Percentiles rank a stretch among this genome's conserved stretches.
These are phyloP conservation scores for Formica selysi DNA, from an alignment of 1,140 invertebrate genomes.

Conservation along the genomic window DNA sequence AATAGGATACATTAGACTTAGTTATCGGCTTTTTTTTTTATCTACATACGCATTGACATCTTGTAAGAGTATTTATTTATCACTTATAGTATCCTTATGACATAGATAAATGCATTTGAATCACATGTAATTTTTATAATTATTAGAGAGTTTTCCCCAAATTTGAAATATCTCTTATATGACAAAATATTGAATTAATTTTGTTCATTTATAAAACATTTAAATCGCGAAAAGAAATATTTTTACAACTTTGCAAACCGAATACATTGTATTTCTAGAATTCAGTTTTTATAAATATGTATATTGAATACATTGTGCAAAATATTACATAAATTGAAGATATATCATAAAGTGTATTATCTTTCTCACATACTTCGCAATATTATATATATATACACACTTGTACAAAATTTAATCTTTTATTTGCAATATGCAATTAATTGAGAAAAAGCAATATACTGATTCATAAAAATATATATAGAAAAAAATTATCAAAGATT, in stretches of 20 bases:
- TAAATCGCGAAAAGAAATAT: slow-evolving; percentile 26
- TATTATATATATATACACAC: neutral
- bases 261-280: slow-evolving; percentile 52
- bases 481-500: slow-evolving; percentile 25
- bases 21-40: slow-evolving; percentile 52
- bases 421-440: neutral
- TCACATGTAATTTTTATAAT: slow-evolving; percentile 59
- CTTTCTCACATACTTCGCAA: slow-evolving; percentile 14
- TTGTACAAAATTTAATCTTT: slow-evolving; percentile 7
- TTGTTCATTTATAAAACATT: slow-evolving; percentile 21
- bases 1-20: slow-evolving; percentile 49
- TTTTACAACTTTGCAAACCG: slow-evolving; percentile 44
- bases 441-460: slow-evolving; percentile 20
- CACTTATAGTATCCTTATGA: slow-evolving; percentile 65
- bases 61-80: slow-evolving; percentile 71
- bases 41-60: slow-evolving; percentile 54
- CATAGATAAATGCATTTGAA: slow-evolving; percentile 67
- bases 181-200: slow-evolving; percentile 15
- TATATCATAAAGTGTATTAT: slow-evolving; percentile 35
- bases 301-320: slow-evolving; percentile 35
- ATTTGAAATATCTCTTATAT: neutral
- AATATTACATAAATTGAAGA: slow-evolving; percentile 18
- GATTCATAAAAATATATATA: slow-evolving; percentile 9
- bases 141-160: slow-evolving; percentile 20
- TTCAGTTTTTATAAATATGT: slow-evolving; percentile 30